Evolutionary conservation across 2,113 vertebrate species (phyloP), one percentile per base, ranked within the genome.

Genomic region (Zapornia atra): DNA sequence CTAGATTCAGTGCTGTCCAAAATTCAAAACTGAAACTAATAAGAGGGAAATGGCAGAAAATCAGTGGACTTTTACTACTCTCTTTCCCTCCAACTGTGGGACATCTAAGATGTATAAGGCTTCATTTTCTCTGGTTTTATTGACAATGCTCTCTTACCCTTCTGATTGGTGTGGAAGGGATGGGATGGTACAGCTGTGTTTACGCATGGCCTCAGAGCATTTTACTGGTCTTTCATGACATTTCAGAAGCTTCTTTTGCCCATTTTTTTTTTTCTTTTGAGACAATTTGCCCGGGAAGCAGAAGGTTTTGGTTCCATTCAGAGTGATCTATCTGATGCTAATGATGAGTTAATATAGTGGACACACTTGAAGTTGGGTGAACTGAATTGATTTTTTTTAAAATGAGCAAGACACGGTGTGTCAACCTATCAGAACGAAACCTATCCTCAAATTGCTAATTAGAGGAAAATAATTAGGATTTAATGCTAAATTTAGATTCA

Each of bases 381-480:
- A 82, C 34, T 25, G 50, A 78, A 71, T 82, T 54, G 44, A 19
- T 18, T 36, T 82, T 48, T 88, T 48, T 71, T 88, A 64, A 22
- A 28, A 82, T n/a, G 6, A 82, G 2, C 48, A 38, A 79, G 84
- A 71, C 70, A 22, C 24, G 56, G 54, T 40, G 8, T 70, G 42
- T n/a, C 12, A 6, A 57, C 40, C 64, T 91, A 28, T 86, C 42
- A 80, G 68, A 88, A 76, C 44, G 5, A 82, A 42, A 42, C 56
- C 29, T 40, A 87, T 56, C 59, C 65, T 86, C 19, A 60, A 66
- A 69, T 76, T 84, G 66, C 71, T 93, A 83, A 68, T 95, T 87
- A 92, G 68, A 59, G 15, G 70, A 92, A 88, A 92, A 78, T 60
- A 85, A 85, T 80, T 80, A 92, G 84, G 69, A 64, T 36, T 68